Base-by-base conservation (phyloP, 2,797 vertebrate species). In the Eulemur mongoz region DNA sequence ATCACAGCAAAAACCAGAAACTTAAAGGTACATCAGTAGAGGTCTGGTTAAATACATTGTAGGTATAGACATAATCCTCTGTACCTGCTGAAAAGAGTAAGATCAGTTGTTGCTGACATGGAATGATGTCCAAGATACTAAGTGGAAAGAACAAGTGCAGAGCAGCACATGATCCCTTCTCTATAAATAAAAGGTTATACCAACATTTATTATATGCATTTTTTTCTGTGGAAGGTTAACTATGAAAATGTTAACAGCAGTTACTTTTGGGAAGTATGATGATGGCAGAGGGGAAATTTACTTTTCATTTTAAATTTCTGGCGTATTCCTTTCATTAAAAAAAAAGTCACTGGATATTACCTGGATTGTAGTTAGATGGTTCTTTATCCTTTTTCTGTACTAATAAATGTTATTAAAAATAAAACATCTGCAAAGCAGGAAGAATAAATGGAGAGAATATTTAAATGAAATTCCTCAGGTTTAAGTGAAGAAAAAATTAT, bases 281-380 rank as follows among this genome's bases (percentile, higher is more conserved):
- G 81, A 94, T 30, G 23, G 48, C 63, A 67, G 8, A 67, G 22
- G 25, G 81, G 12, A 85, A 86, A 94, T 32, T 72, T 69, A 89
- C 35, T 88, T 82, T 76, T 96, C n/a, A 81, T 57, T 91, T 78
- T 61, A 57, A 76, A 96, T 91, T 95, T 85, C 59, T 81, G 79
- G 61, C 17, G 67, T n/a, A 89, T 63, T 76, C 40, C 54, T 78
- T 93, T 54, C 88, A 70, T 69, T 67, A 7, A 75, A 88, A 89
- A 92, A 73, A 89, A 85, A 75, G 32, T 35, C 32, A 79, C 1
- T 78, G 18, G n/a, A 43, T 72, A 79, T 94, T 82, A 83, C 61
- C 6, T 80, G 40, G 57, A 45, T 7, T 80, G 23, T 32, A 81
- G 18, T 83, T 88, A 90, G 75, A 86, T 84, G 72, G 38, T 50